These are phyloP conservation scores for Eudasyphora cyanicolor DNA, from an alignment of 2,888 invertebrate genomes.

Conservation along the genomic window DNA sequence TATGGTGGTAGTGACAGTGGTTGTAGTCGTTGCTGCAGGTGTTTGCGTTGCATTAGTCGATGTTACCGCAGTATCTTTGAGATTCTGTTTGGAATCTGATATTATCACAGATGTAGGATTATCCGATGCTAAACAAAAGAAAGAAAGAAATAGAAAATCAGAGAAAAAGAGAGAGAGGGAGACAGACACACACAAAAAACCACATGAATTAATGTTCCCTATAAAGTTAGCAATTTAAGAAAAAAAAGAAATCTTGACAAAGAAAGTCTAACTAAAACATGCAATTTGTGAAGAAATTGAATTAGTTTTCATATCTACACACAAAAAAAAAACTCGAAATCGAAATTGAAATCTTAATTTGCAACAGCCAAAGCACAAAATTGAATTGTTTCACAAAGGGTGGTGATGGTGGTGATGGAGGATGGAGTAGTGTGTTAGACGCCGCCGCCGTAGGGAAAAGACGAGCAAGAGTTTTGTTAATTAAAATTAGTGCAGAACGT, in stretches of 20 bases:
- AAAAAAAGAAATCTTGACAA: background rate
- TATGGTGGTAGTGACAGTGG: constrained; percentile 73
- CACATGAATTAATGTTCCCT: background rate
- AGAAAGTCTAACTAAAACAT: constrained; percentile 15
- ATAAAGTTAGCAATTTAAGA: background rate
- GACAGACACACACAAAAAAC: background rate
- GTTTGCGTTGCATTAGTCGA: constrained; percentile 80
- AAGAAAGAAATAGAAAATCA: background rate
- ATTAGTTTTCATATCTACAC: background rate
- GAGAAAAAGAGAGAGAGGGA: background rate
- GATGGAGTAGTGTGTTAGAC: background rate
- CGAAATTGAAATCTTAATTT: background rate
- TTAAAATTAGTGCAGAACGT: constrained; percentile 6
- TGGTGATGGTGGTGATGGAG: background rate
- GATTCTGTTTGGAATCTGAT: constrained; percentile 80
- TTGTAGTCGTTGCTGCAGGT: constrained; percentile 76
- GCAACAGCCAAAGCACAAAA: constrained; percentile 14
- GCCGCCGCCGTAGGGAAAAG: background rate
- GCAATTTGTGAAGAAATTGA: background rate
- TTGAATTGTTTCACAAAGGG: background rate
- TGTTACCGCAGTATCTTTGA: constrained; percentile 80
- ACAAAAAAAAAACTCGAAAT: background rate
- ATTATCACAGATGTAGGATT: constrained; percentile 79
- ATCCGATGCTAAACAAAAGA: constrained; percentile 73
- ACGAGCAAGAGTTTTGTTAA: constrained; percentile 1